These are phyloP conservation scores for Neolamprologus hecqui DNA, from an alignment of 2,113 vertebrate genomes.

Conservation along the genomic window DNA sequence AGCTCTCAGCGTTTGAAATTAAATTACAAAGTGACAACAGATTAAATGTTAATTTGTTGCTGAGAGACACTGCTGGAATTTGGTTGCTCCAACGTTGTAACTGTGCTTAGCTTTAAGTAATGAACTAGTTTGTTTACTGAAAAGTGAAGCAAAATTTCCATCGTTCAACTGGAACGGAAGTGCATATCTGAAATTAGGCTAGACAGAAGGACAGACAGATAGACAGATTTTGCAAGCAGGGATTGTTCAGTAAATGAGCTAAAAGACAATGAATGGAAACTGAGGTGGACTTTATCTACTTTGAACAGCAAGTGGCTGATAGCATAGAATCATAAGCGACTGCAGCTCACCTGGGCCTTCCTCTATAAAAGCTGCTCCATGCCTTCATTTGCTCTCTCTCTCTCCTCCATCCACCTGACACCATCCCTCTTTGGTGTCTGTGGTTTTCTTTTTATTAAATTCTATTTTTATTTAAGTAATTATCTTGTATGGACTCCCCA, in stretches of 20 bases:
- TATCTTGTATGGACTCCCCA: not conserved
- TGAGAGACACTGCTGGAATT: not conserved
- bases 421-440: not conserved
- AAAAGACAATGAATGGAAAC: not conserved
- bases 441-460: not conserved
- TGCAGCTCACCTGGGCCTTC: not conserved
- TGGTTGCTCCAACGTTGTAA: not conserved
- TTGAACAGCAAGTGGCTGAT: not conserved
- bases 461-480: not conserved
- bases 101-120: not conserved
- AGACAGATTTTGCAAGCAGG: not conserved
- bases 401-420: not conserved
- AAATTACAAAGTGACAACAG: slow-evolving; percentile 11
- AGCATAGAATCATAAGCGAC: not conserved
- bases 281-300: not conserved
- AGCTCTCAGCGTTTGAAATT: not conserved
- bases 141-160: not conserved
- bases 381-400: not conserved
- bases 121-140: slow-evolving; percentile 9
- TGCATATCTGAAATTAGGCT: not conserved
- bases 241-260: not conserved
- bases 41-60: slow-evolving; percentile 21
- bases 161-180: not conserved
- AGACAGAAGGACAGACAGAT: not conserved
- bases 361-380: not conserved